Conservation (phyloP, 1,140 invertebrate species). For the Calliphora vicina region DNA sequence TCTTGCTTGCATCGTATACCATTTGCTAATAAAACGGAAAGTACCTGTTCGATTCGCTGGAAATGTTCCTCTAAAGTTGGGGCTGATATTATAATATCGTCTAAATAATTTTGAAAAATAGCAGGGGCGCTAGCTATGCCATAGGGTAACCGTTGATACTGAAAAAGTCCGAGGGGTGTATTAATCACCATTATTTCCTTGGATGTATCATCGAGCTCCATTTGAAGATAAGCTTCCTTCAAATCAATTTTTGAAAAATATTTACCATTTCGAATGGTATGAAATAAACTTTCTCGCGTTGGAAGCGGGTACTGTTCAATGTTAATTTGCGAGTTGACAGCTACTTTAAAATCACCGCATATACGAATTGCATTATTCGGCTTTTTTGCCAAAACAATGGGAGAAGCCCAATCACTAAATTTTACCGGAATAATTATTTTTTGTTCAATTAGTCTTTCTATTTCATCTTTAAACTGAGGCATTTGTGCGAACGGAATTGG, state of each 20-base stretch:
- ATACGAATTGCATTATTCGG: slow-evolving; percentile 58
- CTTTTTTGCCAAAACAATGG: slow-evolving; percentile 64
- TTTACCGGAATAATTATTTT: slow-evolving; percentile 45
- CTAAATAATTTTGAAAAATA: slow-evolving; percentile 60
- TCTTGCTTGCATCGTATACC: slow-evolving; percentile 33
- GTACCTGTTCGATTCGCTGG: slow-evolving; percentile 46
- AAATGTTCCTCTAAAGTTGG: slow-evolving; percentile 47
- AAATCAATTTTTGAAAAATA: slow-evolving; percentile 51
- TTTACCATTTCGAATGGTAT: slow-evolving; percentile 51
- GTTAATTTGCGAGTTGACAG: slow-evolving; percentile 49
- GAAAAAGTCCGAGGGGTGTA: slow-evolving; percentile 56
- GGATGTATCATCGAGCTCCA: slow-evolving; percentile 48
- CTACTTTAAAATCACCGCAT: slow-evolving; percentile 62
- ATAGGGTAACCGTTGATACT: slow-evolving; percentile 64
- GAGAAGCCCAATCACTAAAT: slow-evolving; percentile 51
- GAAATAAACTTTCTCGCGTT: slow-evolving; percentile 53
- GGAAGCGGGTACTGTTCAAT: slow-evolving; percentile 56
- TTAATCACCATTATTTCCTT: slow-evolving; percentile 44
- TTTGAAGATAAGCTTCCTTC: slow-evolving; percentile 46
- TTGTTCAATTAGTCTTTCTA: slow-evolving; percentile 42
- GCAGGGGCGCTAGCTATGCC: slow-evolving; percentile 57
- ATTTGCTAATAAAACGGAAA: slow-evolving; percentile 42
- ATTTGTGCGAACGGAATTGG: slow-evolving; percentile 47
- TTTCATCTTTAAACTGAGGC: slow-evolving; percentile 47
- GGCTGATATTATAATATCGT: slow-evolving; percentile 56